phyloP scores from a whole-genome alignment of 2,888 invertebrate species.

The Chymomyza procnemis region DNA sequence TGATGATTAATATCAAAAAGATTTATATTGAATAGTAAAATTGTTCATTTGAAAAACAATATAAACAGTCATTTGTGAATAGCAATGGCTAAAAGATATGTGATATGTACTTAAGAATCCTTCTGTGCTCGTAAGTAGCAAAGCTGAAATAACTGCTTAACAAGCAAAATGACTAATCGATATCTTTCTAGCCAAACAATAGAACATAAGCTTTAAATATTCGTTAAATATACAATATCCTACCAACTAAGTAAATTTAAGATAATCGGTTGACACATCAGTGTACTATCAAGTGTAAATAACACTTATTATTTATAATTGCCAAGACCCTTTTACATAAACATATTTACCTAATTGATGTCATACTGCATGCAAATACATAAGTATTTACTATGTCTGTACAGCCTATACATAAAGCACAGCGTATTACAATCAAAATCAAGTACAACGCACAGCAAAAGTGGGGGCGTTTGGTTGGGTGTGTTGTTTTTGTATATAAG shows the following conservation, averaged over 20 bases:
- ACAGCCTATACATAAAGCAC: not conserved
- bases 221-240: not conserved
- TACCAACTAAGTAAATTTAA: not conserved
- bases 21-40: no score
- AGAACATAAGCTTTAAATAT: no score
- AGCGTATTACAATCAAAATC: constrained; percentile 41
- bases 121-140: no score
- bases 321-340: constrained; percentile 1
- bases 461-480: constrained; percentile 14
- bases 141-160: no score
- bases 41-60: no score
- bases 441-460: constrained; percentile 52
- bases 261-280: not conserved
- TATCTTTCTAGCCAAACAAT: no score
- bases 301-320: constrained; percentile 41
- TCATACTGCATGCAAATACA: constrained; percentile 19
- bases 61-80: no score
- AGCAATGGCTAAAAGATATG: no score
- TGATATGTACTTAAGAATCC: no score
- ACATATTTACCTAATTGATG: constrained; percentile 35
- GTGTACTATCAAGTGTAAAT: constrained; percentile 36
- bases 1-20: no score
- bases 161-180: no score
- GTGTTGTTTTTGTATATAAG: constrained; percentile 18
- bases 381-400: not conserved